A percentile compares a stretch with the other conserved stretches of the same genome.
Evolutionary conservation across 1,140 invertebrate genomes (phyloP).

Genomic region (Drosophila ercepeae): DNA sequence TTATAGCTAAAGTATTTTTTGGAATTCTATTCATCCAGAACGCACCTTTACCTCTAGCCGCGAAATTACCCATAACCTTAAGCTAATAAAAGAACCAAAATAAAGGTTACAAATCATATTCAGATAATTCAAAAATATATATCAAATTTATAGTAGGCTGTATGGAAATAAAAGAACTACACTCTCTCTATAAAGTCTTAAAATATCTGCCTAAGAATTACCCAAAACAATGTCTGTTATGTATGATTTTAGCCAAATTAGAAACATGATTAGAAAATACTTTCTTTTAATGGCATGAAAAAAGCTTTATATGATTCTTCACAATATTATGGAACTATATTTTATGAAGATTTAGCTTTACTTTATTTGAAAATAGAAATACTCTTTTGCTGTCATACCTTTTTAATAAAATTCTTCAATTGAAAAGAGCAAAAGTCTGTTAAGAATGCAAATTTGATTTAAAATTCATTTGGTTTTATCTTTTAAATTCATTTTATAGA

Average conservation of each 20-base stretch:
- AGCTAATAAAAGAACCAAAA: conserved; percentile 71
- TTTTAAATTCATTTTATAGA: background rate
- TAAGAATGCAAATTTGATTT: background rate
- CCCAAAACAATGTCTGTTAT: background rate
- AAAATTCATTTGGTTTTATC: too few species aligned
- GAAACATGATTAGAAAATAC: background rate
- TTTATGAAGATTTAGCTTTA: background rate
- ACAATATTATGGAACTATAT: background rate
- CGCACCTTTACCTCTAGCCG: conserved; percentile 80
- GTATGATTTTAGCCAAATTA: too few species aligned
- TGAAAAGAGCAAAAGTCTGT: conserved; percentile 39
- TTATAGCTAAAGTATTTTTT: conserved; percentile 21
- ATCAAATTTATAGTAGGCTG: conserved; percentile 2
- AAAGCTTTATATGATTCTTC: background rate
- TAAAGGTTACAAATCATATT: conserved; percentile 46
- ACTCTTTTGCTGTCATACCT: conserved; percentile 27
- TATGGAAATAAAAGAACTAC: background rate
- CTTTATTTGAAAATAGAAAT: background rate
- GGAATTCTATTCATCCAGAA: conserved; percentile 51
- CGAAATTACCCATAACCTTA: conserved; percentile 79
- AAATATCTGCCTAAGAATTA: background rate
- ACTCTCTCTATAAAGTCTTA: background rate
- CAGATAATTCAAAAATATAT: conserved; percentile 35
- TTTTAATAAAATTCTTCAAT: conserved; percentile 51
- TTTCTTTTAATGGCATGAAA: background rate